Base-by-base conservation (phyloP, 2,113 vertebrate species). In the Salminus brasiliensis region DNA sequence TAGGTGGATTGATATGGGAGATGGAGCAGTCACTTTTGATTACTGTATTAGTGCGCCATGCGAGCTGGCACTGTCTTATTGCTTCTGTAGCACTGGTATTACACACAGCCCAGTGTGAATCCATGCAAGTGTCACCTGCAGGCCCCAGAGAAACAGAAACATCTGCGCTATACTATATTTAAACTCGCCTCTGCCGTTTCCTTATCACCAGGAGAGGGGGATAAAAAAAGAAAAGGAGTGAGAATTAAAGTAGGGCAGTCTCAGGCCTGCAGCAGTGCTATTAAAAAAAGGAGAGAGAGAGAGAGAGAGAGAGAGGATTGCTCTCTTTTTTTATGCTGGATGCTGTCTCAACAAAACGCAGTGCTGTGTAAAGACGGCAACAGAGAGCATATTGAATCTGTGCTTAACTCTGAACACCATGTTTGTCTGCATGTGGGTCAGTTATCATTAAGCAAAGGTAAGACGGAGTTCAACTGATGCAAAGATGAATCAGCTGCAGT, bases 181-280 rank as follows among this genome's bases (percentile, higher is more conserved):
- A 90, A 88, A 90, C 84, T 59, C 81, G 34, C 45, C 81, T 79
- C 83, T 83, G 30, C 62, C 85, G 86, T 83, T 85, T 90, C 87
- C 88, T 86, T 36, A 60, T 84, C 86, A 86, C 82, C 80, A 68
- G 25, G 59, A 60, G 59, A 63, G 34, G 69, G 65, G 36, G 55
- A 52, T 41, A 4, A 65, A 55, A 43, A 63, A 74, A 67, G 66
- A 74, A 25, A 34, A 52, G 76, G 81, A 73, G 67, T 88, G 84
- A 88, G 80, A 86, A 85, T 81, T 62, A 88, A 92, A 91, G 88
- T 92, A 87, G 90, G 90, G 74, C 90, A 89, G 76, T 85, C 83
- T 73, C 78, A 82, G 81, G 85, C 90, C 89, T 86, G 86, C 79
- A 90, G 90, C 88, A 67, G 66, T 85, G 72, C 70, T 71, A 79